phyloP scores from a whole-genome alignment of 1,140 invertebrate genomes.

The Palaemon carinicauda region DNA sequence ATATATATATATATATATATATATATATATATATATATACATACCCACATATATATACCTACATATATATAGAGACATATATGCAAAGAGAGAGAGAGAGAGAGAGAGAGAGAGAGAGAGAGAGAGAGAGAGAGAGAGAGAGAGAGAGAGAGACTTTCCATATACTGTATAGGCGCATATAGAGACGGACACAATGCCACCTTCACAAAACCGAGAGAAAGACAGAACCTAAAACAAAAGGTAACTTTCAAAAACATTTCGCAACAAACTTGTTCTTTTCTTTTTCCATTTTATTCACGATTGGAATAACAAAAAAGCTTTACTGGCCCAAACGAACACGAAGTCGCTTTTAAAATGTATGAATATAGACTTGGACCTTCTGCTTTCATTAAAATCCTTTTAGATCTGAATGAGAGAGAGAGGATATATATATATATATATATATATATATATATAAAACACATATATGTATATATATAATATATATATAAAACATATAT shows the following conservation, averaged over 20 bases:
- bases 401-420: too few species aligned
- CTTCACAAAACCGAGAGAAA: background rate
- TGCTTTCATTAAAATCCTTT: too few species aligned
- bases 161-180: too few species aligned
- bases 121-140: background rate
- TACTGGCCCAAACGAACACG: too few species aligned
- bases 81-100: background rate
- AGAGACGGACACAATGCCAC: background rate
- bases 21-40: conserved; percentile 9
- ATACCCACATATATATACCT: background rate
- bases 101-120: background rate
- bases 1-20: conserved; percentile 9
- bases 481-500: background rate
- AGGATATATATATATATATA: background rate
- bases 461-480: background rate
- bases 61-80: background rate
- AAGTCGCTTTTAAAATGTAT: too few species aligned
- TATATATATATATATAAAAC: background rate
- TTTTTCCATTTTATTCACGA: too few species aligned
- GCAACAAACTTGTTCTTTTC: too few species aligned
- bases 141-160: background rate
- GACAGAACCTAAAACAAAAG: background rate
- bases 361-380: too few species aligned
- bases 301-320: too few species aligned
- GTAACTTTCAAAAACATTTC: background rate